Evolutionary conservation across 2,113 vertebrate genomes (phyloP).

Genomic region (Cavia porcellus): DNA sequence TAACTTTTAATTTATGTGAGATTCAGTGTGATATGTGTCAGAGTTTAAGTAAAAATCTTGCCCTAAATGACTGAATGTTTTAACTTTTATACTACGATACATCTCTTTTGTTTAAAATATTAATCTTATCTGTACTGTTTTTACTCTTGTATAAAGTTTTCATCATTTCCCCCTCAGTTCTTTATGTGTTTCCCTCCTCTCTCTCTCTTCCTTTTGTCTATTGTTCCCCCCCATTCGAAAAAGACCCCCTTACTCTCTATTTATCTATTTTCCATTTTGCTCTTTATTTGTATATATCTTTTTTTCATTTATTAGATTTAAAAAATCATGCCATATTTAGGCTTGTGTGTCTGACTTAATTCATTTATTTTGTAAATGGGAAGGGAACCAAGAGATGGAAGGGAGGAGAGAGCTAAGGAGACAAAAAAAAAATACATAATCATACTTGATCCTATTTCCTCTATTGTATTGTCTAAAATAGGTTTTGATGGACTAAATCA

Average conservation of each 20-base stretch:
- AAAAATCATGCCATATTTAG: neutral
- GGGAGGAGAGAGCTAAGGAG: neutral
- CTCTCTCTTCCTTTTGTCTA: neutral
- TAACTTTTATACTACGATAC: neutral
- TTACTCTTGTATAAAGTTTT: neutral
- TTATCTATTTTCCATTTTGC: neutral
- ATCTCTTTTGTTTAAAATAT: neutral
- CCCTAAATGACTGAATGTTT: neutral
- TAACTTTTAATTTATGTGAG: neutral
- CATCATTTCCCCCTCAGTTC: neutral
- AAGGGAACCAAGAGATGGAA: neutral
- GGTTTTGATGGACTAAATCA: neutral
- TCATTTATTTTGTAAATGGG: neutral
- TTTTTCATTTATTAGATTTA: neutral
- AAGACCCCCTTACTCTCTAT: neutral
- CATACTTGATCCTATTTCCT: neutral
- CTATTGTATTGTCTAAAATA: neutral
- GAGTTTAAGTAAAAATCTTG: neutral
- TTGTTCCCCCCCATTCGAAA: neutral
- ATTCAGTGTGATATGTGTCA: neutral
- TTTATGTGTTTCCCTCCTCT: neutral
- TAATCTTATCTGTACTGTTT: neutral
- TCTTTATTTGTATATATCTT: neutral
- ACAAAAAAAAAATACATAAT: neutral
- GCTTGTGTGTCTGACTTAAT: neutral